These are phyloP conservation scores for Apteryx owenii DNA, from an alignment of 2,113 vertebrate genomes.

Conservation along the genomic window DNA sequence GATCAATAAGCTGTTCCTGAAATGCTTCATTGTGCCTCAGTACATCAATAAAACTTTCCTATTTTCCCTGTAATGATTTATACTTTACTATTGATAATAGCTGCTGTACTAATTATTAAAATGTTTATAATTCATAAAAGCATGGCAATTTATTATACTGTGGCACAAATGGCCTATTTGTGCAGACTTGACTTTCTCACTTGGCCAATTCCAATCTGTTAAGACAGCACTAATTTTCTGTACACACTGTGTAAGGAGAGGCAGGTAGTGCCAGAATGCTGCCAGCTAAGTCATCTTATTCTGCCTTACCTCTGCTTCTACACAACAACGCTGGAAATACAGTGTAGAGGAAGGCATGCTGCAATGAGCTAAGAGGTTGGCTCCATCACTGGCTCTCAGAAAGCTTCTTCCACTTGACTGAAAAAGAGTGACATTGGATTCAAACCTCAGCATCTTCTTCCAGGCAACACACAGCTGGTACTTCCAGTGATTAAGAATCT, in stretches of 20 bases:
- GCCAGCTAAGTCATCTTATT: not conserved
- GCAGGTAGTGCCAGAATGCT: constrained; percentile 13
- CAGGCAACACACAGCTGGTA: not conserved
- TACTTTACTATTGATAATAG: not conserved
- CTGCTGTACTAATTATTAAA: constrained; percentile 9
- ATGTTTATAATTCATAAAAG: not conserved
- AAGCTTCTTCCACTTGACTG: not conserved
- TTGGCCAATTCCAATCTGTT: not conserved
- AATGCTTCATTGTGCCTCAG: not conserved
- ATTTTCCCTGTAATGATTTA: not conserved
- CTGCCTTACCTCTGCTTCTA: not conserved
- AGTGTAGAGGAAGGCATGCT: not conserved
- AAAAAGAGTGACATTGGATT: not conserved
- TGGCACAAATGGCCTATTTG: not conserved
- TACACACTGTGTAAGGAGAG: not conserved
- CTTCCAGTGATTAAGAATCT: not conserved
- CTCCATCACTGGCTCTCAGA: not conserved
- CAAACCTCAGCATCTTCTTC: not conserved
- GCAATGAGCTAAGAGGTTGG: not conserved
- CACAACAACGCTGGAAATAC: not conserved
- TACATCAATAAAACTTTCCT: not conserved
- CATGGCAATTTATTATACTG: not conserved
- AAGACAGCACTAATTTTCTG: not conserved
- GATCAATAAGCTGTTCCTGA: not conserved
- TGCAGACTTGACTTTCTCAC: not conserved